Base-by-base conservation (phyloP, 2,888 invertebrate genomes). In the Sarcophaga variegata region DNA sequence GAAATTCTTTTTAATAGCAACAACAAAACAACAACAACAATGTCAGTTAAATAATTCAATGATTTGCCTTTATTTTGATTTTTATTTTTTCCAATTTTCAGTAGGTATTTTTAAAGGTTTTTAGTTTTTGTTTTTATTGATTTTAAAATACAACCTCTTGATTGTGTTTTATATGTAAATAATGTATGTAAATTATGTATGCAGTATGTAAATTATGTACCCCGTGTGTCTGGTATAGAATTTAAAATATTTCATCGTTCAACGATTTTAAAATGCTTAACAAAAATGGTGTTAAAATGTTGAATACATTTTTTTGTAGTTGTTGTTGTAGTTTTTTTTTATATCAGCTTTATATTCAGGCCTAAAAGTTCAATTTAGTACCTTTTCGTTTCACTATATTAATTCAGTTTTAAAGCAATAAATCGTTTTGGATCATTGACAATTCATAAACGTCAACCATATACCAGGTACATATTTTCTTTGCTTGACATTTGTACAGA, bases 391-490 rank as follows among this genome's bases (percentile, higher is more conserved):
- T 64, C 74, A 84, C 70, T 84, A 59, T 72, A 87, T 87, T 87
- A 87, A 87, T 87, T 84, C 87, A 85, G 67, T 71, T 64, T 72
- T 76, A 45, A 17, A 70, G 85, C 84, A 76, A 85, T 87, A 87
- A 87, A 87, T 87, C 79, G 87, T 79, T 82, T 85, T 82, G 87
- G 85, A 87, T 87, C 87, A 87, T 84, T 87, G 87, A 64, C 85
- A 85, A 87, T 85, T 81, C 87, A 87, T 85, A 87, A 87, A 85
- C 78, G 76, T 82, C 85, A 75, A 64, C 83, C 64, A 37, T 37
- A 37, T 63, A 81, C 62, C 54, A 76, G 81, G 70, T 79, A 22
- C 22, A 22, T 22, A 59, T 27, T 77, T 37, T 8, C 37, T 8
- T 37, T 37, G 37, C 37, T 37, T 37, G 37, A 37, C 37, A 37